Evolutionary conservation across 2,797 vertebrate species (phyloP).

Genomic region (Echiichthys vipera): DNA sequence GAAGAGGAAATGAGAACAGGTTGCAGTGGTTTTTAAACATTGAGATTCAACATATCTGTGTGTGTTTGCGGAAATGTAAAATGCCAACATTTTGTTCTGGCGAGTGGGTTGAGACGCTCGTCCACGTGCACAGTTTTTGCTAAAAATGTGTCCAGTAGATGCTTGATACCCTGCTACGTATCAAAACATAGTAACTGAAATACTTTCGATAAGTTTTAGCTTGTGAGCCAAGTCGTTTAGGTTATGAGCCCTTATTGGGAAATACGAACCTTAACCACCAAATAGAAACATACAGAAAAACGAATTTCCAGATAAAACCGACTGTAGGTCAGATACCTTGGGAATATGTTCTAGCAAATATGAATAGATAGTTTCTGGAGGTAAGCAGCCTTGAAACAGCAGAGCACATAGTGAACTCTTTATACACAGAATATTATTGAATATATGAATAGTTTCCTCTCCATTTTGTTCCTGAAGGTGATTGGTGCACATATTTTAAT

Average conservation of each 20-base stretch:
- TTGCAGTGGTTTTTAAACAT: too few relatives aligned
- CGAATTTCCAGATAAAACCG: background rate
- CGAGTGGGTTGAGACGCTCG: too few relatives aligned
- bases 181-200: too few relatives aligned
- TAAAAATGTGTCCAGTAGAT: too few relatives aligned
- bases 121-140: too few relatives aligned
- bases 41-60: too few relatives aligned
- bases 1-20: too few relatives aligned
- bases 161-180: too few relatives aligned
- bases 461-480: background rate
- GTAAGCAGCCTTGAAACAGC: background rate
- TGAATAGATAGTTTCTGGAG: background rate
- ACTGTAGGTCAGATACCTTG: background rate
- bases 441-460: constrained; percentile 1
- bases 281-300: background rate
- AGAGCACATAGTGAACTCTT: background rate
- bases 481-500: constrained; percentile 27
- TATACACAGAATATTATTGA: background rate
- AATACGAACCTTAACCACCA: background rate
- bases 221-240: too few relatives aligned
- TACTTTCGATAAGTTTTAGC: too few relatives aligned
- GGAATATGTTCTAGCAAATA: background rate
- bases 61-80: too few relatives aligned
- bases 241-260: background rate
- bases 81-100: too few relatives aligned